phyloP scores from a whole-genome alignment of 1,140 invertebrate species.

The Laodelphax striatellus region DNA sequence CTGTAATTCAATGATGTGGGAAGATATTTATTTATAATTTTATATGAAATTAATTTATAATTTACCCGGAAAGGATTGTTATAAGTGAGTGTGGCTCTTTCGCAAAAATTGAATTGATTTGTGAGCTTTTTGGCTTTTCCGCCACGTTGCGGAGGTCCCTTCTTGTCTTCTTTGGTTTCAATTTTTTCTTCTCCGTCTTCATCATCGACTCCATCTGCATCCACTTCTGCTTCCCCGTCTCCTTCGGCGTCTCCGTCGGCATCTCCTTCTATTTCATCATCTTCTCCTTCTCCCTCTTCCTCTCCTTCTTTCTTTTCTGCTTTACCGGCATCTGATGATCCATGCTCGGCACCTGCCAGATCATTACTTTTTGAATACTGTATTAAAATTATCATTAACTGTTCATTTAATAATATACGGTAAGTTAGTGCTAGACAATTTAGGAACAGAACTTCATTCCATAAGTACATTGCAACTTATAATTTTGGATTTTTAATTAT shows the following conservation, averaged over 20 bases:
- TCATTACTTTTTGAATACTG: background rate
- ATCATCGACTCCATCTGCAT: background rate
- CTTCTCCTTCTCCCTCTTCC: background rate
- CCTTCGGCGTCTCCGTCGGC: background rate
- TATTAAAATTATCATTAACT: no score
- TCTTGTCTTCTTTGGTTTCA: background rate
- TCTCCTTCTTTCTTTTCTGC: constrained; percentile 2
- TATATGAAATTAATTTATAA: background rate
- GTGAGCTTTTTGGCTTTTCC: constrained; percentile 23
- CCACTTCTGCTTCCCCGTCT: background rate
- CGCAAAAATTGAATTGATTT: constrained; percentile 79
- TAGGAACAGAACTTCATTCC: no score
- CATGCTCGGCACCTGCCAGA: background rate
- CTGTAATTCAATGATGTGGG: no score
- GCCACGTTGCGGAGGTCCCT: constrained; percentile 16
- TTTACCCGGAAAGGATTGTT: constrained; percentile 51
- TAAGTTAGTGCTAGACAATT: no score
- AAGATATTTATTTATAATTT: no score
- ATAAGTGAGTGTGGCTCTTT: constrained; percentile 76
- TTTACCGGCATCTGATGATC: background rate
- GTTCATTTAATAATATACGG: no score
- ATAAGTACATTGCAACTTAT: no score
- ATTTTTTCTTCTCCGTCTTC: constrained; percentile 1
- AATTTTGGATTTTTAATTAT: no score
- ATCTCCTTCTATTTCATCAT: background rate